Evolutionary conservation across 2,888 invertebrate species (phyloP).

Genomic region (Frankliniella fusca): DNA sequence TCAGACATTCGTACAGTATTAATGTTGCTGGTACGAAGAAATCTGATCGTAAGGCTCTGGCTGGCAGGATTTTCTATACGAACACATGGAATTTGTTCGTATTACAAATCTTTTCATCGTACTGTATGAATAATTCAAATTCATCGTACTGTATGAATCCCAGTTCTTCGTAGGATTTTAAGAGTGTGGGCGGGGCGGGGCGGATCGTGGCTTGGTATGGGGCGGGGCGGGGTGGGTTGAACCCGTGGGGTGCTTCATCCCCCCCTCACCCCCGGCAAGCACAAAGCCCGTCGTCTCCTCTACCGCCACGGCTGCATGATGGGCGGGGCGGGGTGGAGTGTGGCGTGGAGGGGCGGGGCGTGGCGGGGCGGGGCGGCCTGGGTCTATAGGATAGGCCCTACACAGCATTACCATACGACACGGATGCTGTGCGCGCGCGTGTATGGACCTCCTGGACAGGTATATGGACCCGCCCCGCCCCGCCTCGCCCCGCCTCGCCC

Average conservation of each 20-base stretch:
- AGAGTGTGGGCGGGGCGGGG: too few species aligned
- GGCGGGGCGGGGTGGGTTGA: too few species aligned
- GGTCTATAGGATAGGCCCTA: conserved; percentile 7
- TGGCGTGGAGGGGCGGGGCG: conserved; percentile 1
- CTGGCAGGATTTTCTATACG: too few species aligned
- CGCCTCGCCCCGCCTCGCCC: background rate
- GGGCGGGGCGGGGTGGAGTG: background rate
- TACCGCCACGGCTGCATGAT: background rate
- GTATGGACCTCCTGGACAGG: conserved; percentile 7
- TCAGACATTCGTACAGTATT: too few species aligned
- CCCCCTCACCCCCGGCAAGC: background rate
- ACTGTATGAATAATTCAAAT: too few species aligned
- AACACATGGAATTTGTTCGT: too few species aligned
- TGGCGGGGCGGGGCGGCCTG: background rate
- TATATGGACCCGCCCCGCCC: conserved; percentile 1
- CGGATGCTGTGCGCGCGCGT: background rate
- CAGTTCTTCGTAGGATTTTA: too few species aligned
- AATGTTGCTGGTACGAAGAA: too few species aligned
- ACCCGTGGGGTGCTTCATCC: background rate
- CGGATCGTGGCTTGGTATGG: too few species aligned
- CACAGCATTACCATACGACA: conserved; percentile 18
- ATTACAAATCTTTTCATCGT: too few species aligned
- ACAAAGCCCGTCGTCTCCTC: background rate
- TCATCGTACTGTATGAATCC: too few species aligned
- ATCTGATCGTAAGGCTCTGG: too few species aligned